phyloP scores from a whole-genome alignment of 2,888 invertebrate genomes.

The Trachelus stipa region DNA sequence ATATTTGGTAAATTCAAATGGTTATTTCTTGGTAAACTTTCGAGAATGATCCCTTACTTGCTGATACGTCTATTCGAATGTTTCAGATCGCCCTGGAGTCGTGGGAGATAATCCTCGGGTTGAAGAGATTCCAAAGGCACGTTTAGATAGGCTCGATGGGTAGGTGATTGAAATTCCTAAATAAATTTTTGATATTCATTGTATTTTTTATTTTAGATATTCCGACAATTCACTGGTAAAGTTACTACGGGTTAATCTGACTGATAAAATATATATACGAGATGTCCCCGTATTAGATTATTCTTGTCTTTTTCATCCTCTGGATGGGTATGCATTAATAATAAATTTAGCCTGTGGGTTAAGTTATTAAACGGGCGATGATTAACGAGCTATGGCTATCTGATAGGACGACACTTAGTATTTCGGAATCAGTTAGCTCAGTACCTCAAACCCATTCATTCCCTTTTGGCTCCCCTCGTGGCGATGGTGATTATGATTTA shows the following conservation, averaged over 20 bases:
- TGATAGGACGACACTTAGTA: conserved; percentile 35
- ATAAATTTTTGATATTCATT: background rate
- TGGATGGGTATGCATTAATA: conserved; percentile 20
- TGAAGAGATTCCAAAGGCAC: background rate
- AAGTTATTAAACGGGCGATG: conserved; percentile 31
- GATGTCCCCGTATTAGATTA: background rate
- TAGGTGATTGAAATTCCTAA: background rate
- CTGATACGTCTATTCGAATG: background rate
- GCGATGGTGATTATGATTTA: conserved; percentile 34
- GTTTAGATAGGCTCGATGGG: background rate
- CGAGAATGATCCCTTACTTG: background rate
- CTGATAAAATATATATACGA: background rate
- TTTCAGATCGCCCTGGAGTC: background rate
- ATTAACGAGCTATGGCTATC: conserved; percentile 32
- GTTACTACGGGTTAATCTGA: background rate
- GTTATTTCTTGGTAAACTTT: background rate
- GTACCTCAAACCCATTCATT: conserved; percentile 24
- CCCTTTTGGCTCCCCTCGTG: conserved; percentile 13
- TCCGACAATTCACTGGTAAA: background rate
- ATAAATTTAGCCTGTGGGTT: conserved; percentile 18
- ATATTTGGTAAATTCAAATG: background rate
- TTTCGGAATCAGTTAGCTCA: conserved; percentile 34
- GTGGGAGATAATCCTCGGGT: background rate
- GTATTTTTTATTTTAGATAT: background rate
- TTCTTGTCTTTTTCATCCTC: background rate